Evolutionary conservation across 1,140 invertebrate species (phyloP), one percentile per base, ranked within the genome.

Genomic region (Bombus huntii): DNA sequence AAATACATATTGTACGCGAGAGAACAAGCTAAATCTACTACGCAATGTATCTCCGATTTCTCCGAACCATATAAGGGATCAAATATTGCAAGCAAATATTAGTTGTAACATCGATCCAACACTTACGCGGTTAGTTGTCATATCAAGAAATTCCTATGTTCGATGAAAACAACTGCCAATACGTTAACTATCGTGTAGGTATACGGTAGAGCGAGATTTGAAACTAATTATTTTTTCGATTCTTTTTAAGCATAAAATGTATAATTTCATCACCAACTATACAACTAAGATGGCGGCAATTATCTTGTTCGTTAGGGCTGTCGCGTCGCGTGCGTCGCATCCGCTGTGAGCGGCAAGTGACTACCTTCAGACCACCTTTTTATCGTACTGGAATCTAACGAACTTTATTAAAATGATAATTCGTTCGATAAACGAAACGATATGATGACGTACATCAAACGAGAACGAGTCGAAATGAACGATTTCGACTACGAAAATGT

Each of bases 211-310:
- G 10, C 5, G 25, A 39, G 22, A 39, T 15, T 39, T 28, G 2
- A 34, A 59, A 75, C 12, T 10, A 18, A 72, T 62, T 6, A 28
- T 71, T 71, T 47, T 9, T 3, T 8, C 22, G 13, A 78, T 70
- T 31, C n/a, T 44, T 78, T 42, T 12, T 2, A 77, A 18, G 13
- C 39, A 66, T n/a, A 57, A 72, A 81, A 62, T 62, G 62, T 62
- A n/a, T 74, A 78, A 89, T 89, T 92, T 88, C 78, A 90, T 92
- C 87, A 82, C 92, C 92, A 92, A 92, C 88, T 90, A 89, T 81
- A 83, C 78, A 88, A 89, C 81, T 90, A 94, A 94, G 86, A 94
- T 94, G 94, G 94, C 94, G 92, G 85, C 70, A 70, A 75, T 57
- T 83, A 86, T 85, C 89, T 89, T 78, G 88, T 90, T 86, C 87